These are phyloP conservation scores for Eupithecia vulgata DNA, from an alignment of 2,888 invertebrate genomes.

Conservation along the genomic window DNA sequence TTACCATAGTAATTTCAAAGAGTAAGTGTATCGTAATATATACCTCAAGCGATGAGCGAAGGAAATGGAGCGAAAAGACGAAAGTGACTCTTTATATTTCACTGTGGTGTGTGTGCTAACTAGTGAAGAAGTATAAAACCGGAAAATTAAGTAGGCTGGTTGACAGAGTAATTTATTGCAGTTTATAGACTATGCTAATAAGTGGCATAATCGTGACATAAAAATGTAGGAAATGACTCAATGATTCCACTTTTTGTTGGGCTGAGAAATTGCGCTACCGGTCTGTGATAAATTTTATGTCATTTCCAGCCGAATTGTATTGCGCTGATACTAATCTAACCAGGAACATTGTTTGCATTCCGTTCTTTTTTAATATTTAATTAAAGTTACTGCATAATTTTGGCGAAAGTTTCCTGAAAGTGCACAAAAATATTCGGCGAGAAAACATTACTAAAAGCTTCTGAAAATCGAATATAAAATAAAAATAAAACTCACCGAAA, in stretches of 20 bases:
- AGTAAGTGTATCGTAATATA: slow-evolving; percentile 25
- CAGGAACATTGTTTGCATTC: neutral
- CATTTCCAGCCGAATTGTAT: neutral
- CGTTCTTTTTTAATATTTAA: neutral
- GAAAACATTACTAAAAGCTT: too few species aligned
- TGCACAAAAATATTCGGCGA: neutral
- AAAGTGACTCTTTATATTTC: slow-evolving; percentile 33
- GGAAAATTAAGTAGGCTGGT: slow-evolving; percentile 20
- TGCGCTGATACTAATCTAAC: neutral
- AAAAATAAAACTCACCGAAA: slow-evolving; percentile 66
- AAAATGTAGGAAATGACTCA: slow-evolving; percentile 35
- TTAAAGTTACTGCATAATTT: slow-evolving; percentile 5
- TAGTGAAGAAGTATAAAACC: slow-evolving; percentile 18
- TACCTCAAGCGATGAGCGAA: slow-evolving; percentile 28
- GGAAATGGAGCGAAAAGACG: slow-evolving; percentile 37
- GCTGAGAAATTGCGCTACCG: slow-evolving; percentile 21
- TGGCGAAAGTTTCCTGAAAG: neutral
- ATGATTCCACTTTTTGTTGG: slow-evolving; percentile 24
- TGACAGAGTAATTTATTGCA: slow-evolving; percentile 22
- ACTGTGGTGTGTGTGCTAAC: slow-evolving; percentile 9
- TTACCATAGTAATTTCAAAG: slow-evolving; percentile 22
- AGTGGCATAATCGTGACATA: slow-evolving; percentile 33
- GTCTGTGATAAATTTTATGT: slow-evolving; percentile 9
- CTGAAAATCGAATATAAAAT: neutral
- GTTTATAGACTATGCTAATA: slow-evolving; percentile 27